Conservation (phyloP, 2,113 vertebrate species). For the Terrapene triunguis region DNA sequence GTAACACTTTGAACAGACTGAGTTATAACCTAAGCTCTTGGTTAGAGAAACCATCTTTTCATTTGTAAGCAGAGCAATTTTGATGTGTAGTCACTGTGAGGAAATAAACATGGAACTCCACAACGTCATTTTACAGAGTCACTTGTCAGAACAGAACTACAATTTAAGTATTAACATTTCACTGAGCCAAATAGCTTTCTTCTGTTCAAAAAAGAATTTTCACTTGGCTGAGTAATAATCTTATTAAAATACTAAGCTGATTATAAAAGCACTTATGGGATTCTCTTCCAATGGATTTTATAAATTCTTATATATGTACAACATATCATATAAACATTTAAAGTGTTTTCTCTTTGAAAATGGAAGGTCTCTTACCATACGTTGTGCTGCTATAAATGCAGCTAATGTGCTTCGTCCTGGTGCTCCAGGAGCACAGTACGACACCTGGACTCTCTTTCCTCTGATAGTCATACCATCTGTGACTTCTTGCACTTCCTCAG, state of each 20-base stretch:
- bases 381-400: slow-evolving; percentile 93
- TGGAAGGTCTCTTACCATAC: slow-evolving; percentile 86
- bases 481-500: slow-evolving; percentile 87
- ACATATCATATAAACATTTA: too few relatives aligned
- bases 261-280: not conserved
- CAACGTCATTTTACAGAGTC: not conserved
- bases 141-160: not conserved
- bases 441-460: slow-evolving; percentile 89
- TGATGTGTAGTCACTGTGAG: not conserved
- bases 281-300: not conserved
- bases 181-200: not conserved
- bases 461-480: slow-evolving; percentile 83
- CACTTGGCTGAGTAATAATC: not conserved
- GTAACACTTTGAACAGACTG: not conserved
- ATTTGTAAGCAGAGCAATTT: not conserved
- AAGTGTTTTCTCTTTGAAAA: not conserved
- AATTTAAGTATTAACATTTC: not conserved
- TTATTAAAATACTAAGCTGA: not conserved
- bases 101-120: not conserved
- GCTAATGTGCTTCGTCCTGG: slow-evolving; percentile 95
- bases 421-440: slow-evolving; percentile 93
- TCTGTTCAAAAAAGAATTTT: not conserved
- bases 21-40: not conserved
- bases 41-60: not conserved
- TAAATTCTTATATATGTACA: not conserved